Percentiles rank a stretch among this genome's conserved stretches.
Evolutionary conservation across 1,140 invertebrate species (phyloP).

Genomic region (Zaprionus inermis): DNA sequence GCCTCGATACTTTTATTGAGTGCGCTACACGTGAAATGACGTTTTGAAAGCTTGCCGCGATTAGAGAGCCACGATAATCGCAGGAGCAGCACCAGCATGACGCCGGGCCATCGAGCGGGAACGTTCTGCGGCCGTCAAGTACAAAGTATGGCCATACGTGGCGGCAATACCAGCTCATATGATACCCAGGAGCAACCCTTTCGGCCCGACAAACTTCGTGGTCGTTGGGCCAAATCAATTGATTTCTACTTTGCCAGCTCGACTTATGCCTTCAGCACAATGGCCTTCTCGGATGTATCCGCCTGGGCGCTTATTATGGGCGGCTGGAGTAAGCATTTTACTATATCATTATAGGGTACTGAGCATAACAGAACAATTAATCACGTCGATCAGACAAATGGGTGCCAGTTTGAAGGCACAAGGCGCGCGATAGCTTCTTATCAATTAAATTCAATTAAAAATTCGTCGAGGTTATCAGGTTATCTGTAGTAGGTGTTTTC

Average conservation of each 20-base stretch:
- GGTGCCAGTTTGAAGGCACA: slow-evolving; percentile 25
- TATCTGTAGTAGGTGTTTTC: background rate
- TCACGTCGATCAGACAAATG: slow-evolving; percentile 4
- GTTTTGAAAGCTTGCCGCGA: background rate
- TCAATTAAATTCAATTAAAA: slow-evolving; percentile 65
- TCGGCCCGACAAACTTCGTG: slow-evolving; percentile 71
- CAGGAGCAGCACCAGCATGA: background rate
- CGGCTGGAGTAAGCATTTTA: slow-evolving; percentile 74
- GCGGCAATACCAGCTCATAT: slow-evolving; percentile 67
- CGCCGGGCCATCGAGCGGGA: slow-evolving; percentile 23
- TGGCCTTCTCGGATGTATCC: slow-evolving; percentile 71
- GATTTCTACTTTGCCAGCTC: slow-evolving; percentile 81
- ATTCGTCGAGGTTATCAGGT: slow-evolving; percentile 30
- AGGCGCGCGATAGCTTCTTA: slow-evolving; percentile 36
- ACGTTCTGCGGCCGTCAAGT: slow-evolving; percentile 54
- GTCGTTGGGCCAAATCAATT: slow-evolving; percentile 71
- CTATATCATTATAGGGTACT: background rate
- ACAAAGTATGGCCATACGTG: slow-evolving; percentile 59
- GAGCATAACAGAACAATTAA: background rate
- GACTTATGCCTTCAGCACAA: slow-evolving; percentile 69
- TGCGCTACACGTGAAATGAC: background rate
- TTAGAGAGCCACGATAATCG: background rate
- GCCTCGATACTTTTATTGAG: background rate
- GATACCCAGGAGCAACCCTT: slow-evolving; percentile 77
- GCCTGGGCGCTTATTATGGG: slow-evolving; percentile 63